Evolutionary conservation across 2,113 vertebrate species (phyloP), one percentile per base, ranked within the genome.

Genomic region (Catagonus wagneri): DNA sequence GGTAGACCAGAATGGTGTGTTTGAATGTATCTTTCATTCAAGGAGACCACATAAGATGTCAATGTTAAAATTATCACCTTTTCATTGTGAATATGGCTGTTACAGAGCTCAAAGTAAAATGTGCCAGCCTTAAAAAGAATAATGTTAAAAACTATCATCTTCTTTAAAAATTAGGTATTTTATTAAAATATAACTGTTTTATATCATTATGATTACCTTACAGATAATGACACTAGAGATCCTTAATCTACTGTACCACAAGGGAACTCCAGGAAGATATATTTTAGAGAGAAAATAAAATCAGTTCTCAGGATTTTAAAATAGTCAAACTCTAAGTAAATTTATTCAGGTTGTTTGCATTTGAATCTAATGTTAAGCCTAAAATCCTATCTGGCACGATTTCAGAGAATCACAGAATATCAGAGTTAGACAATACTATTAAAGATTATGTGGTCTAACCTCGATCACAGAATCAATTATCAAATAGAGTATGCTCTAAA

Each of bases 351-450:
- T 23, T 92, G 36, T 72, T 97, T 95, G n/a, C 17, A 84, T 92
- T 93, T 96, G 39, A 94, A 88, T 94, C n/a, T 89, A 54, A 29
- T 78, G 2, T 69, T 90, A 95, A 90, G 3, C 19, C 9, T 79
- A 90, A 96, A 96, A 89, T 78, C 34, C 54, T 39, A 84, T 58
- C 5, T 86, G 44, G 34, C 13, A 74, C 81, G 16, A 74, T 93
- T 93, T 91, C 25, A 81, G 29, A 90, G 32, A 86, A 80, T 83
- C 32, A 83, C 23, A 61, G 39, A 61, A 60, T 90, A 44, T 83
- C 39, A 54, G 58, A 87, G 4, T n/a, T 84, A 44, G 29, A 84
- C 88, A 50, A 14, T 76, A 86, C 23, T 3, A 13, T 61, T 65
- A 84, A 88, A 84, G 19, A 16, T 94, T 83, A 83, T 75, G 19